Conservation (phyloP, 92 coral and sea anemone genomes). For the Pocillopora meandrina region DNA sequence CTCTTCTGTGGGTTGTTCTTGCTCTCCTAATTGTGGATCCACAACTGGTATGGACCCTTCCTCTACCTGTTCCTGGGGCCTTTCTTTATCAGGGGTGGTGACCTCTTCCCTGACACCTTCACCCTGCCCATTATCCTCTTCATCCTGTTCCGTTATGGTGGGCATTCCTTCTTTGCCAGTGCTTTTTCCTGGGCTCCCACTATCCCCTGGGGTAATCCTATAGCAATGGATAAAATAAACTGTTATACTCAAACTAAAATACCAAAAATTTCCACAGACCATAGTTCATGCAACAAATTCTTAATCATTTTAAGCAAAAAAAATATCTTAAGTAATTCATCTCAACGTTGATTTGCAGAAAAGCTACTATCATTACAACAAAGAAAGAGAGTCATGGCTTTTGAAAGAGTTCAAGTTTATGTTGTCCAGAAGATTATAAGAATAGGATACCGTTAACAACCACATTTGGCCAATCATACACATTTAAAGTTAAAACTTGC, state of each 20-base stretch:
- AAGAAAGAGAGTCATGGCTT: too few species aligned
- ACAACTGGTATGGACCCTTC: constrained; percentile 55
- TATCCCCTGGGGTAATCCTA: constrained; percentile 63
- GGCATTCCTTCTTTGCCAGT: constrained; percentile 65
- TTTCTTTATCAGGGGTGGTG: not conserved
- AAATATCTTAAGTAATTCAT: not conserved
- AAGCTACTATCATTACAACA: too few species aligned
- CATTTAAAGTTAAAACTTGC: too few species aligned
- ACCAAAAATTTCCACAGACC: not conserved
- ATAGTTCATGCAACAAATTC: too few species aligned
- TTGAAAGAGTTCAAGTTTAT: too few species aligned
- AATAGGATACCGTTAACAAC: too few species aligned
- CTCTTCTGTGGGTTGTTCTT: constrained; percentile 52
- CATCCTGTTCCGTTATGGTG: constrained; percentile 75
- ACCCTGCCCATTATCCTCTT: constrained; percentile 22
- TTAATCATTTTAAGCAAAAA: not conserved
- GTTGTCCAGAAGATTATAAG: too few species aligned
- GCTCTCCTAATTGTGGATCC: constrained; percentile 62
- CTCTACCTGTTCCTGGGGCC: constrained; percentile 42
- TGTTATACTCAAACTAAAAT: not conserved
- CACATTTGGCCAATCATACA: too few species aligned
- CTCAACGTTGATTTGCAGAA: not conserved
- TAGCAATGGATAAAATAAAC: not conserved
- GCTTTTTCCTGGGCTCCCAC: constrained; percentile 40
- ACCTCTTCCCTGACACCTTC: constrained; percentile 5